Base-by-base conservation (phyloP, 2,888 invertebrate genomes). In the Neocrepidodera transversa region DNA sequence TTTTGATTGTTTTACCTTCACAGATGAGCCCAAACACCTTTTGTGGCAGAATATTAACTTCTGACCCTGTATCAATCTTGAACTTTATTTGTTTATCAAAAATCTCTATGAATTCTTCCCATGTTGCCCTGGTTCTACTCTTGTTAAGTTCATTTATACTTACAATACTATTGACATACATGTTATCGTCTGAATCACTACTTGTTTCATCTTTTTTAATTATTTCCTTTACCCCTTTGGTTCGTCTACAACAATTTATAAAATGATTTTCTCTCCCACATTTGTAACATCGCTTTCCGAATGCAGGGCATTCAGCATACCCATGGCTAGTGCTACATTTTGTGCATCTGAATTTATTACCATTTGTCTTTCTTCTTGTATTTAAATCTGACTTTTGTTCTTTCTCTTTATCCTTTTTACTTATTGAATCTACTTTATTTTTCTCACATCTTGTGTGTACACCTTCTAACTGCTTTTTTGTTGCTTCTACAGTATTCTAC, bases 181-280 rank as follows among this genome's bases (percentile, higher is more conserved):
- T n/a, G n/a, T n/a, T n/a, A n/a, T n/a, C n/a, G n/a, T n/a, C 32
- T 4, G 11, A 1, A 11, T 32, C 32, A 32, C 11, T 13, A 17
- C 30, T 32, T 16, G 14, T 17, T 32, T 17, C 16, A 48, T 30
- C 50, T 20, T 36, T 13, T 14, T 23, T 35, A 13, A 36, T 18
- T 35, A 23, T n/a, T n/a, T n/a, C n/a, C n/a, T n/a, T n/a, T n/a
- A n/a, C n/a, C n/a, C n/a, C n/a, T n/a, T n/a, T n/a, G 23, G 23
- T 14, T 10, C 20, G 18, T 18, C 18, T 48, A 20, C 50, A 50
- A n/a, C 36, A 23, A 8, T 36, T 23, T 23, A 50, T 48, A 30
- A 50, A 50, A 23, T 50, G 35, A 36, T 50, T 50, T 5, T 20
- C n/a, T 36, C 23, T 35, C 20, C 50, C 50, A 50, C 36, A 50